A percentile compares a stretch with the other conserved stretches of the same genome.
These are phyloP conservation scores for Diploscapter pachys DNA, from an alignment of 1,140 invertebrate genomes.

Conservation along the genomic window DNA sequence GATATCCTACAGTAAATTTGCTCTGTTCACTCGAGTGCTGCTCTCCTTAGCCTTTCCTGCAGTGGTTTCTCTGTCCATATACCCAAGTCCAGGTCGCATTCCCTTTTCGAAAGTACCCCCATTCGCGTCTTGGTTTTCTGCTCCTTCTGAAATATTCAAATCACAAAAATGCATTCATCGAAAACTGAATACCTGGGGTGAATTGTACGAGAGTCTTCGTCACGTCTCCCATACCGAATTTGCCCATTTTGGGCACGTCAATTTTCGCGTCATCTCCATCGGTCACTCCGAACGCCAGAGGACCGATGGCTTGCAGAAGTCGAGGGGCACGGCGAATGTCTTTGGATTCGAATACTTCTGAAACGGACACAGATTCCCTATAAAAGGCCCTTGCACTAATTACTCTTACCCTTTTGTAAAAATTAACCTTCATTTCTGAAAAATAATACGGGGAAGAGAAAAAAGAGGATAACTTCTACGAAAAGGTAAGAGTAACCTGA, in stretches of 20 bases:
- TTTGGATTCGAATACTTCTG: too few species aligned
- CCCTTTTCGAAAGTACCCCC: constrained; percentile 25
- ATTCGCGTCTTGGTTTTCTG: constrained; percentile 23
- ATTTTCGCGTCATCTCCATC: constrained; percentile 30
- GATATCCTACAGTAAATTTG: too few species aligned
- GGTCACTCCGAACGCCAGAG: constrained; percentile 34
- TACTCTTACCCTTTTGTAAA: too few species aligned
- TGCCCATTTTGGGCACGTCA: constrained; percentile 22
- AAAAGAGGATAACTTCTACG: too few species aligned
- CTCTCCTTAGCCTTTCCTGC: constrained; percentile 22
- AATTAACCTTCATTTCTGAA: too few species aligned
- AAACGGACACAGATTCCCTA: too few species aligned
- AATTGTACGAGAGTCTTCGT: constrained; percentile 23
- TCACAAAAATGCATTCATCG: not conserved
- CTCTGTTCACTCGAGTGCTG: not conserved
- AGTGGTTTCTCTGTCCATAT: constrained; percentile 33
- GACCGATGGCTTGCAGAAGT: constrained; percentile 21
- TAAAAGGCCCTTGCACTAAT: too few species aligned
- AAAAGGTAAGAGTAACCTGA: too few species aligned
- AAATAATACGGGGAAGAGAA: too few species aligned
- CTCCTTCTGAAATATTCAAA: constrained; percentile 8
- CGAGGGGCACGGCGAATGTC: not conserved
- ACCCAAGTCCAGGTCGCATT: constrained; percentile 29
- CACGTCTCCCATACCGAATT: constrained; percentile 33
- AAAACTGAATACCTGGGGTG: constrained; percentile 14